Base-by-base conservation (phyloP, 2,797 vertebrate genomes). In the Xerus rutilus region DNA sequence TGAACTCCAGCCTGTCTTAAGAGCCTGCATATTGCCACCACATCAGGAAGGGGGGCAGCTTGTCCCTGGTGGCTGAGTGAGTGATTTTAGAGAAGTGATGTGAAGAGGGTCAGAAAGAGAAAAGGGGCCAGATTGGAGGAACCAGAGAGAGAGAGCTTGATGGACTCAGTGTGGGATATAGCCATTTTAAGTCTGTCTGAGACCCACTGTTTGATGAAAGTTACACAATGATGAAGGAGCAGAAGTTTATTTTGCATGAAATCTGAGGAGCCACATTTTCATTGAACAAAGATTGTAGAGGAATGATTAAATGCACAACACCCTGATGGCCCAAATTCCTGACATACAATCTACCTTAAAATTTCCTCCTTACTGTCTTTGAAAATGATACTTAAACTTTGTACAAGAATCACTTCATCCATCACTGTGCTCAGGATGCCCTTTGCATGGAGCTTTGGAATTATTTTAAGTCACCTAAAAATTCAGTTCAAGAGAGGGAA, bases 301-400 rank as follows among this genome's bases (percentile, higher is more conserved):
- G 20, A 11, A 94, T 73, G 20, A 91, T 23, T 73, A 39, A 92
- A 82, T 95, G 25, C 1, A 81, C 57, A 59, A 65, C 54, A 92
- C 13, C 43, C 84, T 47, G 10, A 90, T 76, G 30, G 32, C 9
- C 30, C 47, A 91, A 39, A 88, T 81, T 90, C 39, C 79, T 89
- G 70, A 91, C 35, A 96, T 30, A 7, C 7, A 70, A 94, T 94
- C 82, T 28, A 87, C 49, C 9, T 92, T 88, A 52, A 92, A 52
- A 73, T 89, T 76, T 83, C 35, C 69, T 91, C 57, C 6, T 94
- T 65, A 49, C 17, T 47, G 20, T 91, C 45, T 94, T 89, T 84
- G 49, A 96, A 96, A 62, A n/a, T 95, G 62, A 67, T 85, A 82
- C 43, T 89, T 94, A 83, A 94, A 95, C 43, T 57, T 64, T 86